Percentiles rank a stretch among this genome's conserved stretches.
Conservation (phyloP, 2,113 vertebrate species). For the Corythornis cristatus region DNA sequence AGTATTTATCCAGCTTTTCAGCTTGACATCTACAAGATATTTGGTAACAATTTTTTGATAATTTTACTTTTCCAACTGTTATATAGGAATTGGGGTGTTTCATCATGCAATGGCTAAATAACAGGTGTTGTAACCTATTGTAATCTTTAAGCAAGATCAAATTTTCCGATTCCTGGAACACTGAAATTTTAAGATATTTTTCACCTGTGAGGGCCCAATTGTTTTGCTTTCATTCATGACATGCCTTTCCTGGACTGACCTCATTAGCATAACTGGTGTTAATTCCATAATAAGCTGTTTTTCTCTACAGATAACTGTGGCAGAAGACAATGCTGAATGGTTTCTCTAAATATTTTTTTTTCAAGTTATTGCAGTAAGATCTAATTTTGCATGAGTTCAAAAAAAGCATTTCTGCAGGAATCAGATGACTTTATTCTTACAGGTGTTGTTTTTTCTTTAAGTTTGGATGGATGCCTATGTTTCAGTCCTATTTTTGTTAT, state of each 20-base stretch:
- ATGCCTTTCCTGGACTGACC: neutral
- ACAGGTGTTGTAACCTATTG: neutral
- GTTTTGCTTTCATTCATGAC: neutral
- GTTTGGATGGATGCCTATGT: neutral
- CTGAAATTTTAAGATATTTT: neutral
- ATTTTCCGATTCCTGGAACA: neutral
- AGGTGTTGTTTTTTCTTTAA: neutral
- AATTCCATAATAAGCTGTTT: neutral
- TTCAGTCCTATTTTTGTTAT: constrained; percentile 8
- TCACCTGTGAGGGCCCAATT: neutral
- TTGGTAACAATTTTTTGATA: neutral
- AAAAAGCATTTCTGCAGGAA: neutral
- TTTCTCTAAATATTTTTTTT: neutral
- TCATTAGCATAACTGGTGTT: neutral
- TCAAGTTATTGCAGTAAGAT: neutral
- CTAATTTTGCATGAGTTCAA: neutral
- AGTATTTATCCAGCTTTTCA: neutral
- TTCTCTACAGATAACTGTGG: neutral
- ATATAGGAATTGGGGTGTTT: neutral
- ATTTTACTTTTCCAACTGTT: neutral
- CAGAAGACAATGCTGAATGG: neutral
- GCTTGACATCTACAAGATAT: neutral
- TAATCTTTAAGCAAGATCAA: neutral
- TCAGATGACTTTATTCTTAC: neutral
- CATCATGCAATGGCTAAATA: neutral